A percentile compares a stretch with the other conserved stretches of the same genome.
Evolutionary conservation across 2,888 invertebrate species (phyloP).

Genomic region (Euplagia quadripunctaria): DNA sequence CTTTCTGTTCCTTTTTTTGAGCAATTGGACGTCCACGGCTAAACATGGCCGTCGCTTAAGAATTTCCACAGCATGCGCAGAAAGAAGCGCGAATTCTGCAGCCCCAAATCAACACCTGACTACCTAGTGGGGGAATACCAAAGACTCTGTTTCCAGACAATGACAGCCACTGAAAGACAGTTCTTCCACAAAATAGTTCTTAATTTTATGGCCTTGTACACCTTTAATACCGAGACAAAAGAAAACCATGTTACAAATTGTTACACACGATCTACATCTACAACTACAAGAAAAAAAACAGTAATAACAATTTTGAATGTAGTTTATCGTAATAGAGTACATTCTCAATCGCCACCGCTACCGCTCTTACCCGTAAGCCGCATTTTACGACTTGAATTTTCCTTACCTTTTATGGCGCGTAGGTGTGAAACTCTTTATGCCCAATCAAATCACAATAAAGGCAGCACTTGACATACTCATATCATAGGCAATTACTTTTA

Average conservation of each 20-base stretch:
- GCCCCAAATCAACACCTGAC: no score
- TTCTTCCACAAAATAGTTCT: not conserved
- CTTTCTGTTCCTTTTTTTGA: not conserved
- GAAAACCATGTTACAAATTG: no score
- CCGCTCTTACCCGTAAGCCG: conserved; percentile 27
- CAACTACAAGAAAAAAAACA: not conserved
- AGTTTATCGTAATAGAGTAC: not conserved
- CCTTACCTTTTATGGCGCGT: conserved; percentile 55
- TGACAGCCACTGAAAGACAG: not conserved
- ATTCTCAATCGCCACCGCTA: conserved; percentile 27
- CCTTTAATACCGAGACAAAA: not conserved
- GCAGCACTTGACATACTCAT: conserved; percentile 41
- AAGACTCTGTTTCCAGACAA: no score
- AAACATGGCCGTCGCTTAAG: no score
- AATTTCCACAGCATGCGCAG: not conserved
- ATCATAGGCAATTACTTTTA: conserved; percentile 41
- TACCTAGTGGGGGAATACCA: no score
- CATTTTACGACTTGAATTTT: conserved; percentile 41
- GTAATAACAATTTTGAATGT: not conserved
- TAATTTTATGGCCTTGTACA: not conserved
- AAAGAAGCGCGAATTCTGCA: no score
- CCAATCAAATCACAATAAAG: conserved; percentile 66
- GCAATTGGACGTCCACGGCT: not conserved
- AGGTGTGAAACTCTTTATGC: conserved; percentile 65
- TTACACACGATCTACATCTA: not conserved